phyloP scores from a whole-genome alignment of 2,797 vertebrate species.

The Crenichthys baileyi region DNA sequence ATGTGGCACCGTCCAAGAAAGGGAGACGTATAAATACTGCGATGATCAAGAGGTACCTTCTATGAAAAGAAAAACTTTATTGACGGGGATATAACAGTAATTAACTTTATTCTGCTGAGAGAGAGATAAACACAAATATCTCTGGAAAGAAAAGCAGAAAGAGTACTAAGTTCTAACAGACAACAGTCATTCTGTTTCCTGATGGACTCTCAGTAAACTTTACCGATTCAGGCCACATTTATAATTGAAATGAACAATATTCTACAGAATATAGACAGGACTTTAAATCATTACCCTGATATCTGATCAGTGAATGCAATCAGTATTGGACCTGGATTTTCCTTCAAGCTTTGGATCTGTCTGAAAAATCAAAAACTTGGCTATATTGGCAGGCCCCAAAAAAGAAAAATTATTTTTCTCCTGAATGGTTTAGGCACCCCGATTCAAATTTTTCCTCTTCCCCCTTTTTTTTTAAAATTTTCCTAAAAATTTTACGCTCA shows the following conservation, averaged over 20 bases:
- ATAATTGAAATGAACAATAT: background rate
- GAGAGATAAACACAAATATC: background rate
- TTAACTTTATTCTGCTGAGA: background rate
- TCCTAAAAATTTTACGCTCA: background rate
- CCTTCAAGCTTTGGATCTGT: background rate
- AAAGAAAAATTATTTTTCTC: background rate
- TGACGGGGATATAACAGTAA: too few relatives aligned
- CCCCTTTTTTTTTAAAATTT: background rate
- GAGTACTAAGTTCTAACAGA: background rate
- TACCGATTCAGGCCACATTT: background rate
- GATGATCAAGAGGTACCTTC: background rate
- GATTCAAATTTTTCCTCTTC: background rate
- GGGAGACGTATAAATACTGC: background rate
- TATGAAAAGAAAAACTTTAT: background rate
- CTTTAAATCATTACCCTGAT: background rate
- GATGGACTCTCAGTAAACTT: background rate
- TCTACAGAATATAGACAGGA: background rate
- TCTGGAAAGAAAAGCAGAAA: background rate
- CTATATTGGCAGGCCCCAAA: background rate
- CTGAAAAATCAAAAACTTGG: background rate
- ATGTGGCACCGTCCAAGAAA: background rate
- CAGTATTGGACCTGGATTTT: background rate
- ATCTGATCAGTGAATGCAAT: background rate
- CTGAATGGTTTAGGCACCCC: too few relatives aligned
- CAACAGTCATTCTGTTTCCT: background rate